phyloP scores from a whole-genome alignment of 2,113 vertebrate species.

The Microcebus griseorufus region DNA sequence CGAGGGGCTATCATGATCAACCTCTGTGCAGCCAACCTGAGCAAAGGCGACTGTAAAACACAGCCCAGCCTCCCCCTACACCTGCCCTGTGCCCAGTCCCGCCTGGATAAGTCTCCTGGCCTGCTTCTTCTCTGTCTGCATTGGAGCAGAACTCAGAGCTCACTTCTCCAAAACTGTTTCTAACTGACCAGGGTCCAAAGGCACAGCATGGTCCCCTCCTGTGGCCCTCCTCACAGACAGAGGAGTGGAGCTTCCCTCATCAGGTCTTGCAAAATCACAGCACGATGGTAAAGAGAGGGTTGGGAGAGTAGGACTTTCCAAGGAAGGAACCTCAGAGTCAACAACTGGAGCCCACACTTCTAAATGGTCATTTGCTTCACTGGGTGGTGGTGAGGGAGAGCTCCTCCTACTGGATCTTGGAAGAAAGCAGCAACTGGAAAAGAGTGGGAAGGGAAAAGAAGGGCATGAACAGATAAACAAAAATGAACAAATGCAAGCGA shows the following conservation, averaged over 20 bases:
- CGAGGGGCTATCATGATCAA: background rate
- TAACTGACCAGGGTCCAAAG: conserved; percentile 59
- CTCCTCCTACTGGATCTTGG: conserved; percentile 36
- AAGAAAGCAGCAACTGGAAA: conserved; percentile 77
- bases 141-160: background rate
- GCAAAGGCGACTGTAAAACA: background rate
- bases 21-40: background rate
- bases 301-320: conserved; percentile 36
- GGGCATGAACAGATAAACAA: background rate
- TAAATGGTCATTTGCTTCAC: conserved; percentile 53
- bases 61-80: background rate
- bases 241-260: background rate
- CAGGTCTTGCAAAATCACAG: conserved; percentile 45
- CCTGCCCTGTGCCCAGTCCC: background rate
- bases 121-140: background rate
- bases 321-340: conserved; percentile 65
- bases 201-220: conserved; percentile 42
- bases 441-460: background rate
- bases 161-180: conserved; percentile 59
- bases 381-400: conserved; percentile 60
- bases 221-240: background rate
- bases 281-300: background rate
- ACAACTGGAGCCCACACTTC: conserved; percentile 68
- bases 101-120: background rate
- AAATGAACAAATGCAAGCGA: background rate